A percentile compares a stretch with the other conserved stretches of the same genome.
Evolutionary conservation across 1,140 invertebrate species (phyloP).

Genomic region (Homalodisca vitripennis): DNA sequence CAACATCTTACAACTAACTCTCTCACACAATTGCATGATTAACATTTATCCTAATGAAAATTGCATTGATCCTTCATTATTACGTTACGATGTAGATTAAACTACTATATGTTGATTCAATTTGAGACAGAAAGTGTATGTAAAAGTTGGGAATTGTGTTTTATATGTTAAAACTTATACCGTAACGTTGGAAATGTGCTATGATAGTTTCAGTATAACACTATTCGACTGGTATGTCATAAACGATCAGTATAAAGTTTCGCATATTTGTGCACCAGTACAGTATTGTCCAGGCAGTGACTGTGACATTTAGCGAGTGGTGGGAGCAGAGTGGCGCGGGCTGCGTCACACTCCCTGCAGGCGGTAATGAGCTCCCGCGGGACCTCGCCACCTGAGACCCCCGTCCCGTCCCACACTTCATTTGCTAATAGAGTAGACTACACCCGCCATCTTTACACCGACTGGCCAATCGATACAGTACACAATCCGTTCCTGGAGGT

Average conservation of each 20-base stretch:
- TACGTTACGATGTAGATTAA: no score
- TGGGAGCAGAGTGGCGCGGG: no score
- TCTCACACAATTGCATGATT: no score
- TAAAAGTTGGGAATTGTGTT: neutral
- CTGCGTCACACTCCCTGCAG: neutral
- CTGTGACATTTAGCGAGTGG: conserved; percentile 10
- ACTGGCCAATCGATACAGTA: conserved; percentile 8
- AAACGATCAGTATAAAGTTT: neutral
- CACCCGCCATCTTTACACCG: conserved; percentile 10
- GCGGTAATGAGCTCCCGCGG: conserved; percentile 15
- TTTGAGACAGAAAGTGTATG: neutral
- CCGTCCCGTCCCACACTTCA: neutral
- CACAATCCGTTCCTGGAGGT: neutral
- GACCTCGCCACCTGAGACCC: conserved; percentile 19
- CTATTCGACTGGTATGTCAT: neutral
- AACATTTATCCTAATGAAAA: no score
- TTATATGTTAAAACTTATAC: neutral
- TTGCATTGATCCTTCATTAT: no score
- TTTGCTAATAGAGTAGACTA: conserved; percentile 18
- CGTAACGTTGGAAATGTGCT: neutral
- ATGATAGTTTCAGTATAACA: neutral
- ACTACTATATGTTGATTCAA: neutral
- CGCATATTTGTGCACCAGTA: neutral
- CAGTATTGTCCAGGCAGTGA: neutral
- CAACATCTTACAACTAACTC: no score